Percentiles rank a stretch among this genome's conserved stretches.
Evolutionary conservation across 2,888 invertebrate species (phyloP).

Genomic region (Cataglyphis livida): DNA sequence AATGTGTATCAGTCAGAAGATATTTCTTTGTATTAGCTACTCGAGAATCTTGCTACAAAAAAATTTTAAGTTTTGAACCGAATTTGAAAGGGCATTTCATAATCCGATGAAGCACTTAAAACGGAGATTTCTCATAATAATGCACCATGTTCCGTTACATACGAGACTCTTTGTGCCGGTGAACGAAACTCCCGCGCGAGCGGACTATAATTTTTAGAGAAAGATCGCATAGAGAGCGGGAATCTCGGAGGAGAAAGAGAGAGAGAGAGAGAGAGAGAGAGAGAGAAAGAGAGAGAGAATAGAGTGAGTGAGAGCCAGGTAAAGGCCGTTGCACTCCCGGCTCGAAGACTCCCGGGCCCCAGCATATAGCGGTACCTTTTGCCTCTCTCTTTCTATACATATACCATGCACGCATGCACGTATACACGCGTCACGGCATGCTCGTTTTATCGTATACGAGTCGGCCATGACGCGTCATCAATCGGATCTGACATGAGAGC

Average conservation of each 20-base stretch:
- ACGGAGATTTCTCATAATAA: slow-evolving; percentile 51
- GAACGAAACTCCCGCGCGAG: slow-evolving; percentile 62
- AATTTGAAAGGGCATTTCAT: not conserved
- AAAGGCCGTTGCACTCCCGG: slow-evolving; percentile 83
- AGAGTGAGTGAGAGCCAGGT: slow-evolving; percentile 75
- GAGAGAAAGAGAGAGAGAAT: slow-evolving; percentile 31
- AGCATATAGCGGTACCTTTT: slow-evolving; percentile 79
- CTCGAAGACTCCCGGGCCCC: slow-evolving; percentile 73
- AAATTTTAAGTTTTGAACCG: not conserved
- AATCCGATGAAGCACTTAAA: not conserved
- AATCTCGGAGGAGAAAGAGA: not conserved
- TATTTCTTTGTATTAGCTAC: not conserved
- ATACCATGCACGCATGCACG: not conserved
- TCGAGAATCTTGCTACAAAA: not conserved
- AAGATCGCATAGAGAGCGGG: slow-evolving; percentile 58
- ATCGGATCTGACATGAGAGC: not conserved
- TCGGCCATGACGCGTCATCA: slow-evolving; percentile 28
- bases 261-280: slow-evolving; percentile 26
- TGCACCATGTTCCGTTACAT: slow-evolving; percentile 67
- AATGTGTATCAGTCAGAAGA: not conserved
- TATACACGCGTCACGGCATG: not conserved
- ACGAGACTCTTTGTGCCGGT: slow-evolving; percentile 61
- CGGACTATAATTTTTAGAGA: slow-evolving; percentile 66
- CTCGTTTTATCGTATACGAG: not conserved
- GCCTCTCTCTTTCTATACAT: slow-evolving; percentile 60